Evolutionary conservation across 37 sponge, comb jelly and placozoan species (phyloP), one percentile per base, ranked within the genome.

Genomic region (Dysidea cf. avara): DNA sequence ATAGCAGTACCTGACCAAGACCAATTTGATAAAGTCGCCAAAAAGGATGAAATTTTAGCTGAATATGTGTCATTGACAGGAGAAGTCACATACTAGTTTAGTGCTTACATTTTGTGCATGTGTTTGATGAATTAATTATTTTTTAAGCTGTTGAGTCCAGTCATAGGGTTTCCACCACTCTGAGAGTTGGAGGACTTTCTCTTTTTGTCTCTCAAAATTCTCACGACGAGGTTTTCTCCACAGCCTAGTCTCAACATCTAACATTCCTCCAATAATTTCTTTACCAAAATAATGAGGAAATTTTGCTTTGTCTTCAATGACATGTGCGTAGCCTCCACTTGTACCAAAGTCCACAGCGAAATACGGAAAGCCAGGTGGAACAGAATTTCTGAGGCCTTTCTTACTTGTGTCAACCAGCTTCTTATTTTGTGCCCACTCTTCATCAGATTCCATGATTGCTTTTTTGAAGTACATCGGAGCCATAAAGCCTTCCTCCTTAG

Each of bases 391-490:
- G 0, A 88, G 36, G 16, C 85, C 89, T 72, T 91, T 91, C 52
- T 72, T 30, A 17, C 77, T 64, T 6, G 92, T 91, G 77, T 96
- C 96, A 30, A 96, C 75, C 46, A 92, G 79, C 56, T 92, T 92
- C 79, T 84, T 90, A 58, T 96, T 96, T 57, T 88, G 77, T 24
- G 93, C 61, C 97, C 97, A 96, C 39, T 96, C 97, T 26, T 74
- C 71, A 14, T 96, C 97, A 28, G 82, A 80, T 59, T 96, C 97
- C 69, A 87, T 51, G 39, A 96, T 92, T 37, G 97, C 97, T 60
- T 96, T 96, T 66, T 96, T 96, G 74, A 92, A 96, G 65, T 93
- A 96, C 75, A 92, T 87, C 0, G 90, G 97, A 16, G 88, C 84
- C 67, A 87, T 21, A 17, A 73, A 53, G 0, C 94, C 97, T 25